Evolutionary conservation across 2,797 vertebrate genomes (phyloP).

Genomic region (Coregonus suidteri): DNA sequence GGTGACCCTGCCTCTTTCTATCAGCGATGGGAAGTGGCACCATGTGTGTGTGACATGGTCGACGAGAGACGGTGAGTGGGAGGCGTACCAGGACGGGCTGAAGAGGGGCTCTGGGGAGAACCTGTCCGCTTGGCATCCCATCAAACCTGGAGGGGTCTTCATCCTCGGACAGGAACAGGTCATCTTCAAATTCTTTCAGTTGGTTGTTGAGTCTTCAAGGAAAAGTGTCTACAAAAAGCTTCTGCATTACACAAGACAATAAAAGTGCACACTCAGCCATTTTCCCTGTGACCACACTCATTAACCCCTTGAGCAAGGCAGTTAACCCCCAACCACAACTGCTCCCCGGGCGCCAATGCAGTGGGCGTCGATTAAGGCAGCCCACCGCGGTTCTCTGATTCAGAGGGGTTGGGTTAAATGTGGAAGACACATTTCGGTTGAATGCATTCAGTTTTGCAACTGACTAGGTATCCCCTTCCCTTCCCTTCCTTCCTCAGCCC

Average conservation of each 20-base stretch:
- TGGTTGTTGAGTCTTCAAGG: no score
- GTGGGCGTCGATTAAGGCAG: no score
- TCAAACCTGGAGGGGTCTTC: conserved; percentile 84
- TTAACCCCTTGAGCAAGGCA: not conserved
- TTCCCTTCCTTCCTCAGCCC: no score
- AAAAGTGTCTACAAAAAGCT: not conserved
- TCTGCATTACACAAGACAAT: not conserved
- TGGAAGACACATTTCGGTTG: no score
- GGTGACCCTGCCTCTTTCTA: conserved; percentile 71
- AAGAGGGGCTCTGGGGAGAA: conserved; percentile 72
- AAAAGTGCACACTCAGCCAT: not conserved
- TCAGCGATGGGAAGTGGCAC: conserved; percentile 83
- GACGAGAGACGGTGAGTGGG: conserved; percentile 82
- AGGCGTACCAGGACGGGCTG: conserved; percentile 78
- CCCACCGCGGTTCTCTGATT: no score
- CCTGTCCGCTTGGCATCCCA: conserved; percentile 79
- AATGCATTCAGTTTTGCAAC: no score
- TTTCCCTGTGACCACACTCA: not conserved
- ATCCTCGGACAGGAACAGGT: conserved; percentile 89
- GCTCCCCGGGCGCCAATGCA: no score
- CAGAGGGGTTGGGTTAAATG: no score
- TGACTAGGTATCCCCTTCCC: no score
- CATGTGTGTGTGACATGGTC: conserved; percentile 86
- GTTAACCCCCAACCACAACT: no score
- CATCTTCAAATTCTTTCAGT: conserved; percentile 7